Conservation (phyloP, 1,140 invertebrate genomes). For the Thaumetopoea pityocampa region DNA sequence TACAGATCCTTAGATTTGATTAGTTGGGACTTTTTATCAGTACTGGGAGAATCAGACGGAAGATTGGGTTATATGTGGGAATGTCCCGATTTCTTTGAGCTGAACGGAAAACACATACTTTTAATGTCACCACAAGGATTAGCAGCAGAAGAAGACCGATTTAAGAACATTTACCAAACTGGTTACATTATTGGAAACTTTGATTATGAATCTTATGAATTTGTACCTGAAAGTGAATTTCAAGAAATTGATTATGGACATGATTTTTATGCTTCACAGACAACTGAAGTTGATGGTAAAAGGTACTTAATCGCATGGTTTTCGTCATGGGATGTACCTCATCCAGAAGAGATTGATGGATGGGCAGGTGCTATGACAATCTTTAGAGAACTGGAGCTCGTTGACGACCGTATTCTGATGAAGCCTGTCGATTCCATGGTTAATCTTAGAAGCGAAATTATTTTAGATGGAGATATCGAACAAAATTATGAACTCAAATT, state of each 20-base stretch:
- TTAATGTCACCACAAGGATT: conserved; percentile 67
- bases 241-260: conserved; percentile 67
- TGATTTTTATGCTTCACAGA: conserved; percentile 69
- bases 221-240: conserved; percentile 47
- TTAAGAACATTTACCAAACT: conserved; percentile 60
- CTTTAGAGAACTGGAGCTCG: conserved; percentile 48
- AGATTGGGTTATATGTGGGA: conserved; percentile 67
- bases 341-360: conserved; percentile 55
- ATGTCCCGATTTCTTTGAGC: conserved; percentile 65
- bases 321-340: conserved; percentile 61
- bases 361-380: conserved; percentile 65
- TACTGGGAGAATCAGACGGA: conserved; percentile 52
- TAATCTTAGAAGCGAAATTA: conserved; percentile 31
- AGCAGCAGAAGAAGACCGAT: conserved; percentile 53
- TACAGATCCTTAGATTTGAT: conserved; percentile 58
- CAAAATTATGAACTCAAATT: conserved; percentile 28
- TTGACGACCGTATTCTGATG: conserved; percentile 43
- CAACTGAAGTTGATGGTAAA: conserved; percentile 50
- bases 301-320: conserved; percentile 62
- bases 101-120: conserved; percentile 58
- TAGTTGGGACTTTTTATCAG: conserved; percentile 57
- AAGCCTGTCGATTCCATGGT: conserved; percentile 45
- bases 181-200: conserved; percentile 65
- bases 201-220: conserved; percentile 54
- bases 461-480: conserved; percentile 26